Percentiles rank a stretch among this genome's conserved stretches.
phyloP scores from a whole-genome alignment of 2,888 invertebrate species.

The Hirtodrosophila alboralis region DNA sequence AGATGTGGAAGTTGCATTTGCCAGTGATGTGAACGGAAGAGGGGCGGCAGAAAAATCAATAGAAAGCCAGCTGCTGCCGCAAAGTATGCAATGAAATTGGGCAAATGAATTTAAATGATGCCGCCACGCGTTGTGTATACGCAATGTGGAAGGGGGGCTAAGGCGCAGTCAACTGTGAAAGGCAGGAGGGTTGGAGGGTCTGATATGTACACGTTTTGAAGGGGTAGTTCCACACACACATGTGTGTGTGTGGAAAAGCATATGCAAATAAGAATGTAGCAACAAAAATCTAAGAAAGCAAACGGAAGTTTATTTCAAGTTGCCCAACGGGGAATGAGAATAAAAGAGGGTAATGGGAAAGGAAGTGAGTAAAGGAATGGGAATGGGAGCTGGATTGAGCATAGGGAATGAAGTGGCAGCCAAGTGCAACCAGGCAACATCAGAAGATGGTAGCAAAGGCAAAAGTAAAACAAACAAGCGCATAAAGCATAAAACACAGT shows the following conservation, averaged over 20 bases:
- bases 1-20: conserved; percentile 38
- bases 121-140: conserved; percentile 51
- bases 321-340: conserved; percentile 8
- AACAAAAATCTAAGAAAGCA: conserved; percentile 53
- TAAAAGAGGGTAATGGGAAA: neutral
- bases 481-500: conserved; percentile 53
- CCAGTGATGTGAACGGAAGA: neutral
- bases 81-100: conserved; percentile 61
- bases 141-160: conserved; percentile 18
- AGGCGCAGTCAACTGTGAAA: conserved; percentile 38
- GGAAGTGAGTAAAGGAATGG: neutral
- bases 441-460: conserved; percentile 34
- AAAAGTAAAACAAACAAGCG: conserved; percentile 56
- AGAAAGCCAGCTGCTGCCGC: conserved; percentile 45
- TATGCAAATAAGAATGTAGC: conserved; percentile 58
- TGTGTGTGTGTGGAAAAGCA: conserved; percentile 10
- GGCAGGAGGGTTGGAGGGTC: neutral
- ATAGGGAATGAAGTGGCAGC: conserved; percentile 54
- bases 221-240: conserved; percentile 4
- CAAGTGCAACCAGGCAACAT: conserved; percentile 50
- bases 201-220: conserved; percentile 3
- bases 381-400: conserved; percentile 7
- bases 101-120: conserved; percentile 58
- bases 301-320: conserved; percentile 70
- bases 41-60: conserved; percentile 41